Base-by-base conservation (phyloP, 2,888 invertebrate genomes). In the Drosophila barbarae region DNA sequence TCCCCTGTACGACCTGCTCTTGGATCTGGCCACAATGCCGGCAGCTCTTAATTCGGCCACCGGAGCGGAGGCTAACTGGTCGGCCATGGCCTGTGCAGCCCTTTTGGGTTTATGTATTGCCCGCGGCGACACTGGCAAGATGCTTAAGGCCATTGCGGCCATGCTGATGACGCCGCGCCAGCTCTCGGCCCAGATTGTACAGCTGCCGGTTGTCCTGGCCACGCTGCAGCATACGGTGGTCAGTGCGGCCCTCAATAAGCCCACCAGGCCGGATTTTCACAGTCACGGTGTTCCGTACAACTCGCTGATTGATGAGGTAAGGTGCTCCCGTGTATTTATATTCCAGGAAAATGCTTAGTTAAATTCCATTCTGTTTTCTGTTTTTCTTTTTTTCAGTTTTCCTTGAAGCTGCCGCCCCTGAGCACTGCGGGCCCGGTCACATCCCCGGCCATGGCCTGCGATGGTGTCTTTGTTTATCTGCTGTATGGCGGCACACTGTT, bases 41-140 rank as follows among this genome's bases (percentile, higher is more conserved):
- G 92, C 92, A 13, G 90, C 90, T 55, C 72, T 86, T 9, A 76
- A 46, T 10, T 91, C 90, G 74, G 76, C 73, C 32, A 67, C 76
- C 2, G 77, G 80, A 0, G 71, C 76, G 2, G 93, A 94, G 15
- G 92, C 92, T 69, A 93, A 92, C 75, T 92, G 98, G 80, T 96
- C 96, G 21, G 94, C 96, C 5, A 92, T 97, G 64, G 96, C 98
- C 52, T 96, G 97, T 87, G 95, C 98, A 2, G 98, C 98, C 77
- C 91, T 99, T 9, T 91, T 98, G 54, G 96, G 97, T 56, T 91
- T 99, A 66, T 96, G 97, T 13, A 95, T 98, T 49, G 98, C 98
- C 2, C 92, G 96, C 57, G 99, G 98, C 5, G 96, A 98, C 88
- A 96, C 98, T 10, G 97, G 97, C 65, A 94, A 96, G 85, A 93